These are phyloP conservation scores for Agriotes lineatus DNA, from an alignment of 2,888 invertebrate genomes.

Conservation along the genomic window DNA sequence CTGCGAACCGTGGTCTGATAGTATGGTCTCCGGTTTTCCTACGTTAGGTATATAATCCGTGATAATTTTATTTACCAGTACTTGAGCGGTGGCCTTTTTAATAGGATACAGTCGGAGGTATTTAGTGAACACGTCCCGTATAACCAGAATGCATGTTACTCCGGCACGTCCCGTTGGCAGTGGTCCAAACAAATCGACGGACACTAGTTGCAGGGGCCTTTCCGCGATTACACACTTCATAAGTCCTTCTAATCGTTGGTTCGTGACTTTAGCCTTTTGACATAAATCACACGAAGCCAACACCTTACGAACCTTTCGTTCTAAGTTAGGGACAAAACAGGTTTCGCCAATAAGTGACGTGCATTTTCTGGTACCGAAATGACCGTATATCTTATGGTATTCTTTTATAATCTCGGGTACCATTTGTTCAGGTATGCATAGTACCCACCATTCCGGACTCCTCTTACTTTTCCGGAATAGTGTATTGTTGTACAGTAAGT, in stretches of 20 bases:
- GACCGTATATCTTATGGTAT: background rate
- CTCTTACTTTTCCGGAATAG: background rate
- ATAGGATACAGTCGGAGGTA: conserved; percentile 24
- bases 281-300: too few species aligned
- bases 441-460: background rate
- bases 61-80: background rate
- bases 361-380: background rate
- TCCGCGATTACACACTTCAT: background rate
- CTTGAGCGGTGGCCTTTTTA: conserved; percentile 12
- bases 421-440: background rate
- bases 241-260: background rate
- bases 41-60: background rate
- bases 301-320: background rate
- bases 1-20: too few species aligned
- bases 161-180: conserved; percentile 5
- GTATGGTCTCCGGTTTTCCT: background rate
- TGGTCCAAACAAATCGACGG: background rate
- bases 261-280: background rate
- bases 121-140: conserved; percentile 35
- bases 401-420: background rate
- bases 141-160: conserved; percentile 19
- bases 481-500: background rate
- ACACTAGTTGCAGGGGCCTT: background rate
- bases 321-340: too few species aligned
- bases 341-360: background rate